Base-by-base conservation (phyloP, 2,888 invertebrate species). In the Sycophila texana region DNA sequence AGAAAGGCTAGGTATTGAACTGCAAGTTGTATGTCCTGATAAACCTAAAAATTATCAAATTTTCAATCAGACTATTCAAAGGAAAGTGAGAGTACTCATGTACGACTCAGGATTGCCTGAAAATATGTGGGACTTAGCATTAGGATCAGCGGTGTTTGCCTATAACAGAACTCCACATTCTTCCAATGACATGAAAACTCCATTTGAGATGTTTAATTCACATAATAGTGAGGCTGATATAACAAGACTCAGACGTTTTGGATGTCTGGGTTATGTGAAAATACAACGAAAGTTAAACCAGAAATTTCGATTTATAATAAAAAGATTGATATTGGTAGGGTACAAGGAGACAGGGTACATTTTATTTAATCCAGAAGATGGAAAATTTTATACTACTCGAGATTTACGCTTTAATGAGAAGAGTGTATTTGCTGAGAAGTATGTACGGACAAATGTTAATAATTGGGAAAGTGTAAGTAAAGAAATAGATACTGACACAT, bases 401-500 rank as follows among this genome's bases (percentile, higher is more conserved):
- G 55, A 55, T 16, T 18, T 16, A 0, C n/a, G 55, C 16, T 55
- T 55, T 4, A 55, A 58, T 20, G 58, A 58, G 22, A 58, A 22
- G 13, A 1, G 10, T 58, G 58, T 12, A 20, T 58, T 20, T 53
- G 58, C 20, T 13, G 58, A 58, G 10, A 58, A 58, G 10, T 58
- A 58, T 20, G 20, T 20, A 14, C 20, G 18, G n/a, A 18, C 51
- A 60, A 75, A 26, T 22, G 49, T 57, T 66, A 22, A 51, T 20
- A 51, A 30, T 18, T 53, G 2, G 30, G 20, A 60, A 63, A 60
- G 60, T 14, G 47, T 66, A 55, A 66, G 18, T 14, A 58, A 66
- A 55, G 55, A 67, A 67, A 65, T 18, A 71, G 74, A 68, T 63
- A 65, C n/a, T 55, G 63, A 53, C 7, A 39, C 10, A 10, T 39